Evolutionary conservation across 2,113 vertebrate genomes (phyloP).

Genomic region (Trichomycterus rosablanca): DNA sequence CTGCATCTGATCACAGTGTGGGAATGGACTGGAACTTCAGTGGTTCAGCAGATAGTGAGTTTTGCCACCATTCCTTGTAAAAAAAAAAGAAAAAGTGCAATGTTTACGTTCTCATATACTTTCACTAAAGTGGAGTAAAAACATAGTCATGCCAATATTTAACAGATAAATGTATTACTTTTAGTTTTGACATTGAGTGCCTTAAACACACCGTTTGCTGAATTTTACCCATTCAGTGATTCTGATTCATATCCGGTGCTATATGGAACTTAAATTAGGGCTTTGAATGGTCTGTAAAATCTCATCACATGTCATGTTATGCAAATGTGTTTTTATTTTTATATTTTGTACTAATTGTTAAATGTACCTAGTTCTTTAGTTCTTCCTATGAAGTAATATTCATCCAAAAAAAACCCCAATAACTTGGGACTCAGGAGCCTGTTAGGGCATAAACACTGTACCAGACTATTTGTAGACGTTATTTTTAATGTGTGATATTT

Average conservation of each 20-base stretch:
- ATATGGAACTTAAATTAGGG: conserved; percentile 30
- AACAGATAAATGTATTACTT: conserved; percentile 33
- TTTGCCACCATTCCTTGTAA: conserved; percentile 21
- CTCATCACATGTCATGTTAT: conserved; percentile 38
- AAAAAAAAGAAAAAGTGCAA: conserved; percentile 34
- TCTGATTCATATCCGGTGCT: conserved; percentile 40
- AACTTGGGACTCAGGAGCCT: conserved; percentile 44
- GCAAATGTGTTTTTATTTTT: conserved; percentile 33
- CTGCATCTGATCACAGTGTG: conserved; percentile 31
- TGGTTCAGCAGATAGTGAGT: background rate
- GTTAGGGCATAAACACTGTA: conserved; percentile 45
- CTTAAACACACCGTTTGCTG: conserved; percentile 42
- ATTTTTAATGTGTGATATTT: conserved; percentile 48
- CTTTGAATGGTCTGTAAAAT: conserved; percentile 34
- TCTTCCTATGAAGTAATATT: conserved; percentile 32
- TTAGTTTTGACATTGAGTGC: conserved; percentile 40
- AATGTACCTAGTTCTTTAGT: conserved; percentile 17
- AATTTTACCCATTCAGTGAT: conserved; percentile 28
- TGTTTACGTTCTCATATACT: conserved; percentile 41
- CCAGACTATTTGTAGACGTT: conserved; percentile 40
- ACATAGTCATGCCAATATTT: conserved; percentile 41
- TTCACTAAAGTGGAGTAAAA: conserved; percentile 12
- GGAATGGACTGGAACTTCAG: background rate
- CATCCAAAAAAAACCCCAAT: conserved; percentile 27
- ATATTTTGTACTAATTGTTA: conserved; percentile 36